phyloP scores from a whole-genome alignment of 2,113 vertebrate species.

The Phaethon lepturus region DNA sequence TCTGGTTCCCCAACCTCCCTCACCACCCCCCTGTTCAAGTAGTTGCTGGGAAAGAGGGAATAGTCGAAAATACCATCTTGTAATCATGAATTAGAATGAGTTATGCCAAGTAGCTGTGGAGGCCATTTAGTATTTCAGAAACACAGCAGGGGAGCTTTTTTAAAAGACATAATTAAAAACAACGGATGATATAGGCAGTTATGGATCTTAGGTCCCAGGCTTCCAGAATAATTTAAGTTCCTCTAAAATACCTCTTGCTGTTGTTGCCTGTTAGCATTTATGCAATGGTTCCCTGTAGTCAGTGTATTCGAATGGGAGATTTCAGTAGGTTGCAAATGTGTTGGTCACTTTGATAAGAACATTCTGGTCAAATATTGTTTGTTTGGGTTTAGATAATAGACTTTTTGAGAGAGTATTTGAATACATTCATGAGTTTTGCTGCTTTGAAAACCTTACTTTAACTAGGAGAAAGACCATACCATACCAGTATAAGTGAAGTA shows the following conservation, averaged over 20 bases:
- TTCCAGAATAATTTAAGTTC: conserved; percentile 68
- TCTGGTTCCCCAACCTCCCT: too few species aligned
- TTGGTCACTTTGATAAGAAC: background rate
- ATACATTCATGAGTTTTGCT: background rate
- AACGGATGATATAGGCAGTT: conserved; percentile 71
- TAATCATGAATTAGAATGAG: conserved; percentile 76
- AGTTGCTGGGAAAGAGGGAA: conserved; percentile 59
- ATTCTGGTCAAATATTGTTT: background rate
- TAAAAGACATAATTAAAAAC: conserved; percentile 80
- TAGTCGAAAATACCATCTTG: conserved; percentile 67
- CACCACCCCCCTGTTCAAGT: background rate
- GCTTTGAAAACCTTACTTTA: background rate
- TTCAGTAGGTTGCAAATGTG: background rate
- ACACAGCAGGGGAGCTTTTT: conserved; percentile 76
- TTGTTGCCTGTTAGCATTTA: conserved; percentile 22
- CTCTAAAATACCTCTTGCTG: conserved; percentile 51
- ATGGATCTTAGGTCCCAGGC: conserved; percentile 67
- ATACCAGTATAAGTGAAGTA: background rate
- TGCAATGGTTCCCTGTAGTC: conserved; percentile 19
- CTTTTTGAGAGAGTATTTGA: conserved; percentile 5
- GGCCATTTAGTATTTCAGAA: conserved; percentile 78
- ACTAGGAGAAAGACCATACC: background rate
- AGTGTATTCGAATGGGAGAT: background rate
- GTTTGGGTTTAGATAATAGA: background rate
- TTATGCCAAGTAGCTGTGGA: conserved; percentile 73